A percentile compares a stretch with the other conserved stretches of the same genome.
These are phyloP conservation scores for Heliconius charithonia DNA, from an alignment of 2,888 invertebrate genomes.

Conservation along the genomic window DNA sequence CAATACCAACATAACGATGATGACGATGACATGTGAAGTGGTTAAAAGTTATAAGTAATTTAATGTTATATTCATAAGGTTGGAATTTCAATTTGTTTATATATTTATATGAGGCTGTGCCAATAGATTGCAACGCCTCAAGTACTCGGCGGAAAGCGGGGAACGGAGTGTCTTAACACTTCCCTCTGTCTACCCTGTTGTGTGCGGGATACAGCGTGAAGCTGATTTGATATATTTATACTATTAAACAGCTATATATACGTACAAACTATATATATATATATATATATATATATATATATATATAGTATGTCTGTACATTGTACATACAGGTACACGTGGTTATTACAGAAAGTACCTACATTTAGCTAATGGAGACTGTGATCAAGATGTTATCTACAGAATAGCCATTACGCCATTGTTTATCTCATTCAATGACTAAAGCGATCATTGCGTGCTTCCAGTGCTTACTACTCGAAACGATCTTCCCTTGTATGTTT, in stretches of 20 bases:
- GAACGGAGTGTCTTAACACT: too few species aligned
- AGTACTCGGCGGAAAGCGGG: too few species aligned
- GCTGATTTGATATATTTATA: too few species aligned
- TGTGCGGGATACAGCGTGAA: too few species aligned
- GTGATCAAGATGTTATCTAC: conserved; percentile 63
- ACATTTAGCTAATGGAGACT: conserved; percentile 52
- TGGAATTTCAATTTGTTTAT: neutral
- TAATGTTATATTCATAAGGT: neutral
- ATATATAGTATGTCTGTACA: neutral
- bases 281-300: neutral
- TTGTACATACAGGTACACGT: neutral
- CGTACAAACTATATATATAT: neutral
- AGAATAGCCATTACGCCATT: conserved; percentile 58
- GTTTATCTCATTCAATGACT: conserved; percentile 61
- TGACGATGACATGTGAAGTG: conserved; percentile 22
- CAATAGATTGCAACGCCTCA: too few species aligned
- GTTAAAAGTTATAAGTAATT: conserved; percentile 5
- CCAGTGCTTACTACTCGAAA: conserved; percentile 53
- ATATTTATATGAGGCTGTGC: conserved; percentile 3
- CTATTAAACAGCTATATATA: neutral
- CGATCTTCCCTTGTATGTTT: conserved; percentile 49
- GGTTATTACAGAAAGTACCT: conserved; percentile 37
- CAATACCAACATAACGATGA: conserved; percentile 35
- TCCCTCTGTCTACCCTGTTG: too few species aligned
- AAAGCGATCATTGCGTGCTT: conserved; percentile 71